A percentile compares a stretch with the other conserved stretches of the same genome.
phyloP scores from a whole-genome alignment of 2,113 vertebrate genomes.

The Apaloderma vittatum region DNA sequence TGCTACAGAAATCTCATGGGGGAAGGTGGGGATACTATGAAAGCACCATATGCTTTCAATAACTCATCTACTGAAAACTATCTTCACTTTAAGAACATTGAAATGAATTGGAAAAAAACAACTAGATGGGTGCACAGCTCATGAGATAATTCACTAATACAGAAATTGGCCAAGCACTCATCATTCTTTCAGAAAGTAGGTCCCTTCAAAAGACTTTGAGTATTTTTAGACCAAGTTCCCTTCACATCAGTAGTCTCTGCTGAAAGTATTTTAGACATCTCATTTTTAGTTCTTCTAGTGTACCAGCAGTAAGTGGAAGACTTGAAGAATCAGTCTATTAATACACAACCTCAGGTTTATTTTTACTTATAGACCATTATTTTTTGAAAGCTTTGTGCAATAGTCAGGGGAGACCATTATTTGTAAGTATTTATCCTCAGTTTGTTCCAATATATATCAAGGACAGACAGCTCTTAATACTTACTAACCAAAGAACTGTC shows the following conservation, averaged over 20 bases:
- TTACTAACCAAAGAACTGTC: not conserved
- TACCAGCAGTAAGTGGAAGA: not conserved
- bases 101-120: not conserved
- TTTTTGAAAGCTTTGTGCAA: constrained; percentile 15
- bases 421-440: not conserved
- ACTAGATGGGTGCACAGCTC: not conserved
- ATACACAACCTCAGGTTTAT: not conserved
- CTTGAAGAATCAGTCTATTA: not conserved
- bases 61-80: not conserved
- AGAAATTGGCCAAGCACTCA: not conserved
- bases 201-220: not conserved
- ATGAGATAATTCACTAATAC: not conserved
- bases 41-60: not conserved
- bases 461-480: not conserved
- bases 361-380: not conserved
- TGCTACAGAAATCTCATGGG: not conserved
- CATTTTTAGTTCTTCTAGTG: not conserved
- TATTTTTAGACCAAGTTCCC: not conserved
- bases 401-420: not conserved
- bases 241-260: not conserved
- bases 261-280: not conserved
- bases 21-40: not conserved
- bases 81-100: not conserved
- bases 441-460: not conserved
- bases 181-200: not conserved